Base-by-base conservation (phyloP, 2,888 invertebrate genomes). In the Calameuta filiformis region DNA sequence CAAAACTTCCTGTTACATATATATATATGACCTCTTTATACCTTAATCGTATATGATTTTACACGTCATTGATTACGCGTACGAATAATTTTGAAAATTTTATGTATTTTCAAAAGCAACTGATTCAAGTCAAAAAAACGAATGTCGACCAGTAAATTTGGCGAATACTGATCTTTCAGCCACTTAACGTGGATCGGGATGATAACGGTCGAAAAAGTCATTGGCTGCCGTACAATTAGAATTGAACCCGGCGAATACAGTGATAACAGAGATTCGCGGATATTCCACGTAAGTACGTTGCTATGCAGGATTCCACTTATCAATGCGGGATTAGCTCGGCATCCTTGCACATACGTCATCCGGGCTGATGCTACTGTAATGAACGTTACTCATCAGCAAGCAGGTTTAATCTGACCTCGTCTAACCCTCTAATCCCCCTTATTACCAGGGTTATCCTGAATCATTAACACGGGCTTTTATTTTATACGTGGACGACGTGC, bases 301-400 rank as follows among this genome's bases (percentile, higher is more conserved):
- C 83, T 85, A 86, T 84, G 82, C 81, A 79, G 83, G 84, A 86
- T 86, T 85, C 85, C 85, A 87, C 87, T 87, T 88, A 87, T 88
- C 88, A 89, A 86, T 85, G 84, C 83, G 80, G 86, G 87, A 87
- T 88, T 88, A 89, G 82, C 85, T 81, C 83, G 84, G 84, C 87
- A 84, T 85, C 87, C 86, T 84, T 85, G 86, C 84, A 80, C 83
- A 84, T 82, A 79, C 80, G 84, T 83, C 86, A 86, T 86, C 83
- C 84, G 80, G 80, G 83, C 84, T 87, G 86, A 88, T 87, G 83
- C 87, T 82, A 80, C 83, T 81, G 83, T 88, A 88, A 88, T 87
- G 87, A 87, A 87, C 83, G 85, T 87, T 86, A 86, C 85, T 87
- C 86, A 86, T 88, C 85, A 83, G 85, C 81, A 83, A 81, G 83